A percentile compares a stretch with the other conserved stretches of the same genome.
Conservation (phyloP, 2,797 vertebrate species). For the Uromys caudimaculatus region DNA sequence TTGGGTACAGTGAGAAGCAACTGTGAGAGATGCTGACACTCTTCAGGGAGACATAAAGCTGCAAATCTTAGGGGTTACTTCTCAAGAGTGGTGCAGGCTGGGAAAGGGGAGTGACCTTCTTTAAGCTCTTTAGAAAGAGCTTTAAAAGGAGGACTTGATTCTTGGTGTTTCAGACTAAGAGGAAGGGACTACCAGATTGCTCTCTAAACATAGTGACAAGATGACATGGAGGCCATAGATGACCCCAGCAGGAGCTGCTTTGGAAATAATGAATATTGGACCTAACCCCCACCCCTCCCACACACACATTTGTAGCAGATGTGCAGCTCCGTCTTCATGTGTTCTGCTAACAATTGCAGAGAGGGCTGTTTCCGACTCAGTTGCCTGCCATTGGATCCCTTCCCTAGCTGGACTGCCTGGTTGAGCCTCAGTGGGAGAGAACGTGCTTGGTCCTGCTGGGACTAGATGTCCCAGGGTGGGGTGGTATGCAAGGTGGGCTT, state of each 20-base stretch:
- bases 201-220: not conserved
- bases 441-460: no score
- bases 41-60: not conserved
- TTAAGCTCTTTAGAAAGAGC: not conserved
- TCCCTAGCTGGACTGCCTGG: not conserved
- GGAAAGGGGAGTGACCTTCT: not conserved
- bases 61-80: not conserved
- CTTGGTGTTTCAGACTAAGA: not conserved
- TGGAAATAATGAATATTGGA: not conserved
- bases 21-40: not conserved
- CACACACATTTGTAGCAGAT: not conserved
- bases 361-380: not conserved
- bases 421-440: not conserved
- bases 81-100: not conserved
- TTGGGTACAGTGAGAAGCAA: not conserved
- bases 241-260: not conserved
- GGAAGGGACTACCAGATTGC: not conserved
- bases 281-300: accelerated
- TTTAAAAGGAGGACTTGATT: not conserved
- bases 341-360: not conserved
- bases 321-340: not conserved
- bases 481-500: not conserved
- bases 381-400: not conserved
- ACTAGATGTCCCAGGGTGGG: not conserved
- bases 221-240: not conserved